These are phyloP conservation scores for Tichodroma muraria DNA, from an alignment of 2,113 vertebrate species.

Conservation along the genomic window DNA sequence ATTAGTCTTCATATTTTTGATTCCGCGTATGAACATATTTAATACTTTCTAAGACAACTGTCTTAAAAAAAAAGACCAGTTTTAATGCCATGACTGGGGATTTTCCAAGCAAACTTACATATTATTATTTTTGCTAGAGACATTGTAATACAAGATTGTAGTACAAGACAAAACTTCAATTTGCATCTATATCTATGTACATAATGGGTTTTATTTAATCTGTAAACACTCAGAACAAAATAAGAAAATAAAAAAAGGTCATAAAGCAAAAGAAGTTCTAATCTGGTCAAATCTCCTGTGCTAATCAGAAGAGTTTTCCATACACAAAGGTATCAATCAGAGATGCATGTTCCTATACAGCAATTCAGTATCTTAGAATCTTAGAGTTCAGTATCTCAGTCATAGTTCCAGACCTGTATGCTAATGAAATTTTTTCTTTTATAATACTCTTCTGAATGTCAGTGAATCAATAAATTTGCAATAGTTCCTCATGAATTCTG, in stretches of 20 bases:
- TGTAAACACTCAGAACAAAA: not conserved
- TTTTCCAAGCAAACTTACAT: not conserved
- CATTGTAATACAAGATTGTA: not conserved
- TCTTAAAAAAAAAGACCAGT: not conserved
- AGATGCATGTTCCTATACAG: not conserved
- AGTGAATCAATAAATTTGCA: not conserved
- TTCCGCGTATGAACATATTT: not conserved
- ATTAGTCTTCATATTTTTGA: not conserved
- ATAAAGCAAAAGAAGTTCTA: not conserved
- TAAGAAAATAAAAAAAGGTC: not conserved
- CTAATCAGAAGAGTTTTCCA: not conserved
- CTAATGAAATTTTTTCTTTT: not conserved
- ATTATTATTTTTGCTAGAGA: not conserved
- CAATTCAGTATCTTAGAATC: not conserved
- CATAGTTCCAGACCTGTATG: not conserved
- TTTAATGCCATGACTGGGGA: not conserved
- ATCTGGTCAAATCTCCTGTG: not conserved
- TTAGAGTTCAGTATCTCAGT: not conserved
- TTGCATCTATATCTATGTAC: not conserved
- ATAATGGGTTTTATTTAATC: not conserved
- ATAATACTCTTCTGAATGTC: not conserved
- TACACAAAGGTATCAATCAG: not conserved
- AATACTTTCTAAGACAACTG: not conserved
- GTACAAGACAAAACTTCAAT: not conserved
- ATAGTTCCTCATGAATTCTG: not conserved